Percentiles rank a stretch among this genome's conserved stretches.
Conservation (phyloP, 2,888 invertebrate species). For the Callosobruchus maculatus region DNA sequence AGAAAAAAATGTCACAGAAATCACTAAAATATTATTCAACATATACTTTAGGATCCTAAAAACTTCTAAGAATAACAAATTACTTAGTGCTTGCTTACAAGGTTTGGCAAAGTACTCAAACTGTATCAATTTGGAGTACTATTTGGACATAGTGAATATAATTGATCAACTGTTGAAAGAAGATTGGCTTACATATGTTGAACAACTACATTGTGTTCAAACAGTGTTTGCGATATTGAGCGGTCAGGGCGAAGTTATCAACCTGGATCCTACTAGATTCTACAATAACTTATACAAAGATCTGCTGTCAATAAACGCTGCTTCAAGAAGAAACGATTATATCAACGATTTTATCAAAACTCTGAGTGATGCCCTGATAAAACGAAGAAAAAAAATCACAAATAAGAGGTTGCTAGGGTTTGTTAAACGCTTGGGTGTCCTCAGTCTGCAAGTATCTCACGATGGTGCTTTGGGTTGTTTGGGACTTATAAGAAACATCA, state of each 20-base stretch:
- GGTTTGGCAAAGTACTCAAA: constrained; percentile 93
- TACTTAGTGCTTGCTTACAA: constrained; percentile 81
- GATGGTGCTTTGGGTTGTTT: constrained; percentile 70
- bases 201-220: constrained; percentile 79
- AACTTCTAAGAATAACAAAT: constrained; percentile 66
- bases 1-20: constrained; percentile 77
- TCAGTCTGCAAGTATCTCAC: constrained; percentile 63
- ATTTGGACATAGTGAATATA: constrained; percentile 85
- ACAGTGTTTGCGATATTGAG: constrained; percentile 87
- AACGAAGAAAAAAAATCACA: constrained; percentile 75
- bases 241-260: constrained; percentile 84
- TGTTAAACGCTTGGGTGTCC: constrained; percentile 73
- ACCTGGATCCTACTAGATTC: constrained; percentile 84
- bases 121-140: constrained; percentile 93
- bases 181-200: constrained; percentile 59
- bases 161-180: constrained; percentile 70
- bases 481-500: constrained; percentile 58
- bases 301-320: constrained; percentile 65
- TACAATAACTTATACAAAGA: constrained; percentile 75
- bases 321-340: constrained; percentile 58
- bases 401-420: constrained; percentile 72
- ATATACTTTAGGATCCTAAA: constrained; percentile 93
- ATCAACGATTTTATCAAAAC: constrained; percentile 64
- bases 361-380: constrained; percentile 64
- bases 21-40: constrained; percentile 86